Evolutionary conservation across 2,888 invertebrate genomes (phyloP).

Genomic region (Silvanus unidentatus): DNA sequence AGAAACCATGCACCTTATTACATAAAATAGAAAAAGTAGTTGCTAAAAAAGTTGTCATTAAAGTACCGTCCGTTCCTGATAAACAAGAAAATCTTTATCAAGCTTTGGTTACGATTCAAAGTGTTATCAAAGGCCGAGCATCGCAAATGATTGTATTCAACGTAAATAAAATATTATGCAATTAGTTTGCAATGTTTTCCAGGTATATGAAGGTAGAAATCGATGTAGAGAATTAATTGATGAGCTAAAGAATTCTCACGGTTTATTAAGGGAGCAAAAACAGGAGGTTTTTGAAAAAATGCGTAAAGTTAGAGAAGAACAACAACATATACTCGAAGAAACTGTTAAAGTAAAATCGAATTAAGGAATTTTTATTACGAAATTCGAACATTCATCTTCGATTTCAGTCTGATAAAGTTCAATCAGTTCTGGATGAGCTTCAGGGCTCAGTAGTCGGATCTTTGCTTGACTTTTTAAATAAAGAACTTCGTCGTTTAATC

Average conservation of each 20-base stretch:
- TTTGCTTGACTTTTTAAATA: conserved; percentile 67
- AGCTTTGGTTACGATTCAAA: conserved; percentile 58
- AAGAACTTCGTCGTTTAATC: conserved; percentile 68
- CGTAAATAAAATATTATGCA: neutral
- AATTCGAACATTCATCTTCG: too few relatives aligned
- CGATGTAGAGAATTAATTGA: conserved; percentile 64
- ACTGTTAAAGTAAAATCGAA: too few relatives aligned
- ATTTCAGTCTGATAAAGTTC: neutral
- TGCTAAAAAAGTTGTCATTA: conserved; percentile 31
- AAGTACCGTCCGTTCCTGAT: conserved; percentile 34
- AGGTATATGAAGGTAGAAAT: conserved; percentile 69
- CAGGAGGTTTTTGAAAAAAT: conserved; percentile 26
- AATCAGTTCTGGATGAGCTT: conserved; percentile 58
- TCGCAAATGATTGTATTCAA: conserved; percentile 60
- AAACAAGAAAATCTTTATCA: conserved; percentile 48
- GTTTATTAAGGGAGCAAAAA: conserved; percentile 55
- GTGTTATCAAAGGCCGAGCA: conserved; percentile 63
- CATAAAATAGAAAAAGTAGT: conserved; percentile 25
- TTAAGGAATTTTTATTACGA: too few relatives aligned
- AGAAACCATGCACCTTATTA: conserved; percentile 26
- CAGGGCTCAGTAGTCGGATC: conserved; percentile 69
- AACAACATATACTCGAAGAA: too few relatives aligned
- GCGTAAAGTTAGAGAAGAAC: conserved; percentile 25
- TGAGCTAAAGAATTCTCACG: conserved; percentile 64
- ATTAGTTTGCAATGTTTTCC: conserved; percentile 5